These are phyloP conservation scores for rat (Rattus norvegicus) DNA, from an alignment of 2,113 vertebrate species.

Conservation along the genomic window GRCr8 NC_086032.1:16858501-16859000, in stretches of 20 bases:
- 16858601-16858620: neutral
- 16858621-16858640: too few relatives aligned
- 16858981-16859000: neutral
- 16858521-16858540: slow-evolving; percentile 13
- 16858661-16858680: neutral
- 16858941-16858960: neutral
- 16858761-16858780: neutral
- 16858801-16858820: neutral
- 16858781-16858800: neutral
- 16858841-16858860: neutral
- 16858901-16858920: slow-evolving; percentile 1
- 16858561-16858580: neutral
- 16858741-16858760: neutral
- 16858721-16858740: neutral
- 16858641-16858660: neutral
- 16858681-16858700: neutral
- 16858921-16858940: neutral
- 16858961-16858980: neutral
- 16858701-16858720: neutral
- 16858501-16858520: neutral
- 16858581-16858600: neutral
- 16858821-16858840: neutral
- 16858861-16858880: neutral
- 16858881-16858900: neutral
- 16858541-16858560: neutral